phyloP scores from a whole-genome alignment of 1,140 invertebrate species.

The Dreissena rostriformis region DNA sequence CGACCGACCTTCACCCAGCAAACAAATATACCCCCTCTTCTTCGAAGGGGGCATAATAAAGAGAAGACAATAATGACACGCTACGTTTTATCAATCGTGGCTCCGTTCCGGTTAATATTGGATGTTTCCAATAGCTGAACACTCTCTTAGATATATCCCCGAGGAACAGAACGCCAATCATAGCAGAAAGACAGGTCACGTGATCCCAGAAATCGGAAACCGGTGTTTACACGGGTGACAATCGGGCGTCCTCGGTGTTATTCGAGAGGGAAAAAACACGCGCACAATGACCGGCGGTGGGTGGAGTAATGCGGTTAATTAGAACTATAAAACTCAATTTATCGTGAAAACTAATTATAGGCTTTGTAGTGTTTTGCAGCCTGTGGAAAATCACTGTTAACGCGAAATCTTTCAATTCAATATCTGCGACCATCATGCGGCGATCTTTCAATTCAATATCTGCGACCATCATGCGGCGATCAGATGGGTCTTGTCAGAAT shows the following conservation, averaged over 20 bases:
- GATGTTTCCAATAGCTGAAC: too few species aligned
- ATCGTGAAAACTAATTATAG: constrained; percentile 40
- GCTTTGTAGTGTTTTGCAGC: constrained; percentile 1
- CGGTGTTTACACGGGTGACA: constrained; percentile 55
- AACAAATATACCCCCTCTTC: too few species aligned
- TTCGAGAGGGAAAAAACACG: constrained; percentile 37
- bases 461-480: too few species aligned
- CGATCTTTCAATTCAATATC: not conserved
- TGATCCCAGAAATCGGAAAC: constrained; percentile 49
- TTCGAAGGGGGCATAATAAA: too few species aligned
- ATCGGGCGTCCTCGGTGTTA: constrained; percentile 11
- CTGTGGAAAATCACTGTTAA: not conserved
- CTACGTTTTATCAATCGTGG: too few species aligned
- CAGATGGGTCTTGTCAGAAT: too few species aligned
- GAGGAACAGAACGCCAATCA: too few species aligned
- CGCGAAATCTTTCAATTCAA: not conserved
- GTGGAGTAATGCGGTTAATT: constrained; percentile 37
- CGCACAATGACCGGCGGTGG: constrained; percentile 28
- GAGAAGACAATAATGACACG: too few species aligned
- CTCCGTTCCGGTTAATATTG: too few species aligned
- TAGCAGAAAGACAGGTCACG: constrained; percentile 9
- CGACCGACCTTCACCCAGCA: too few species aligned
- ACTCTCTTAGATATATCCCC: too few species aligned
- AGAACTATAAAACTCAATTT: constrained; percentile 51
- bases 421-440: too few species aligned